Evolutionary conservation across 2,113 vertebrate genomes (phyloP), one percentile per base, ranked within the genome.

Genomic region (Vicugna pacos): DNA sequence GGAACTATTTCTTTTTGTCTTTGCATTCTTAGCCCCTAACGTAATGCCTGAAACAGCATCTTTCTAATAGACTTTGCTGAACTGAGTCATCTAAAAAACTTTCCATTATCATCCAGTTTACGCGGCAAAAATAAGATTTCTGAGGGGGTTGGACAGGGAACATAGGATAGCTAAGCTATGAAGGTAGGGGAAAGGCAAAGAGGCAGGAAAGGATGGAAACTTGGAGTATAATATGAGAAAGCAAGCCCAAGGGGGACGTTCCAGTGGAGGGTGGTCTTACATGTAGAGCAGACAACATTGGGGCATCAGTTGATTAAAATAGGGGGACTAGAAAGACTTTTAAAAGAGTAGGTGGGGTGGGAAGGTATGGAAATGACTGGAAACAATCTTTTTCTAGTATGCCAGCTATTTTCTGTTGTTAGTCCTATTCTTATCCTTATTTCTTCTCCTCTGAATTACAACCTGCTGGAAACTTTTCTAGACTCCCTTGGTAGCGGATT

Each of bases 71-170:
- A 76, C 54, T 95, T 89, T 83, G 75, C 84, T 58, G 75, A 90
- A 88, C 4, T 79, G 87, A 96, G 95, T 89, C 76, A 38, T 69
- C 77, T 73, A 80, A 75, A 90, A 90, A 85, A 48, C 48, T 95
- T 75, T n/a, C 24, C 30, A 20, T 67, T 95, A 56, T 92, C 65
- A 77, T 58, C 80, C 32, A 42, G 22, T 56, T 70, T 54, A 87
- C 76, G 56, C 58, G 89, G 80, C 54, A 84, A 90, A 87, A 95
- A 65, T 77, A 50, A 84, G 88, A 62, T 65, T 28, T 35, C 64
- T 3, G 38, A 91, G 48, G 67, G 85, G 67, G 56, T 38, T 77
- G 67, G 84, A 62, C 46, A 73, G 67, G 79, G 60, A 92, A 76
- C 8, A 20, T 2, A 85, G 38, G 42, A 62, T 15, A 46, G 46